Conservation (phyloP, 2,113 vertebrate species). For the Lipophrys pholis region DNA sequence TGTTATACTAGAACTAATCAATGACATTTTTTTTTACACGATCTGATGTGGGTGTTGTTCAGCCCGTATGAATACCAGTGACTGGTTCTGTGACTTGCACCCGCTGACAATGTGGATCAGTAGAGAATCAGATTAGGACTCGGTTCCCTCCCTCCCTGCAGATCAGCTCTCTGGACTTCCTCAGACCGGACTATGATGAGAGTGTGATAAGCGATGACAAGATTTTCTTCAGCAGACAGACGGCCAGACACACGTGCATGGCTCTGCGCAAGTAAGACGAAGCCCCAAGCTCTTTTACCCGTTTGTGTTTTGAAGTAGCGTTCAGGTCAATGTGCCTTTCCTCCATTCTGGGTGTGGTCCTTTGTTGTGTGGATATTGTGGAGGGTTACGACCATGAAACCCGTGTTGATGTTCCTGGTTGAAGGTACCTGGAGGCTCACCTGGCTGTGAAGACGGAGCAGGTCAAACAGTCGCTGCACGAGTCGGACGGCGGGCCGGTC, state of each 20-base stretch:
- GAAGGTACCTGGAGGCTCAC: constrained; percentile 95
- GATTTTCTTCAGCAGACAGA: constrained; percentile 96
- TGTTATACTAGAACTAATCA: too few species aligned
- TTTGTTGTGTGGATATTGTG: too few species aligned
- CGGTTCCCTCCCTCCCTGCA: constrained; percentile 51
- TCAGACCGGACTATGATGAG: constrained; percentile 90
- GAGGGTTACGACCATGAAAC: too few species aligned
- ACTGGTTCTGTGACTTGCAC: too few species aligned
- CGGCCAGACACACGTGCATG: constrained; percentile 96
- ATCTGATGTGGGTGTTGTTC: too few species aligned
- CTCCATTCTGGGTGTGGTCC: not conserved
- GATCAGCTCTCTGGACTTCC: constrained; percentile 95
- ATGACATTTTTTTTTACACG: too few species aligned
- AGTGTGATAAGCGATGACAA: constrained; percentile 92
- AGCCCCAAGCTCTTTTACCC: too few species aligned
- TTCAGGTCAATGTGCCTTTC: not conserved
- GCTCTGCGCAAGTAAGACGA: constrained; percentile 89
- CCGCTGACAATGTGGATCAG: too few species aligned
- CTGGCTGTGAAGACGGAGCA: constrained; percentile 94
- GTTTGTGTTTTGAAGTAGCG: too few species aligned
- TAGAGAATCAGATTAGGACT: too few species aligned
- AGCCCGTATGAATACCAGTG: too few species aligned
- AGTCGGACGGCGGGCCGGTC: constrained; percentile 90
- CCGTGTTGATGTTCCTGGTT: too few species aligned
- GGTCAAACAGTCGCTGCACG: constrained; percentile 94